Percentiles rank a stretch among this genome's conserved stretches.
phyloP scores from a whole-genome alignment of 1,140 invertebrate genomes.

The Rhopalosiphum maidis region DNA sequence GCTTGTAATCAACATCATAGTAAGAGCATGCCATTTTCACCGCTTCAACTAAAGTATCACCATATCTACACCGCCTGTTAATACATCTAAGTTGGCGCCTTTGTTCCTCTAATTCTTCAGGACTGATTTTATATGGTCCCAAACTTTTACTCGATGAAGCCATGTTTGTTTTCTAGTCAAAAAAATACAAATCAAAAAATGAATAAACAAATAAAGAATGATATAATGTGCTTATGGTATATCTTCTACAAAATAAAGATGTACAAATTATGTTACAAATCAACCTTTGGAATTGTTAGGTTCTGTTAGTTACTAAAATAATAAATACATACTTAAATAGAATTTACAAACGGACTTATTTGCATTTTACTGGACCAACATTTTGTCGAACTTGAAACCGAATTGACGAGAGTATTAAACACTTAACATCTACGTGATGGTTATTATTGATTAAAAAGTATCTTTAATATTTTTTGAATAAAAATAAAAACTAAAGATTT shows the following conservation, averaged over 20 bases:
- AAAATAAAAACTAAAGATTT: too few relatives aligned
- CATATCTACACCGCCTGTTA: not conserved
- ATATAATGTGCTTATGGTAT: not conserved
- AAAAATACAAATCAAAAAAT: not conserved
- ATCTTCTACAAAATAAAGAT: not conserved
- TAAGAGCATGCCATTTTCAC: not conserved
- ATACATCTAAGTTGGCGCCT: not conserved
- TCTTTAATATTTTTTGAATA: too few relatives aligned
- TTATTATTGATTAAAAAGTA: not conserved
- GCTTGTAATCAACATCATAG: not conserved
- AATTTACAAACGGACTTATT: not conserved
- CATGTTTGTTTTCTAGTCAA: not conserved
- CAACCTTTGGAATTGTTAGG: not conserved
- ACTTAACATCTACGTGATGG: not conserved
- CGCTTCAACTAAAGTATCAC: not conserved
- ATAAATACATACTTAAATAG: not conserved
- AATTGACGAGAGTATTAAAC: not conserved
- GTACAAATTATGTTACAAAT: not conserved
- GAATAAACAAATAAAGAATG: not conserved
- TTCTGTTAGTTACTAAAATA: not conserved
- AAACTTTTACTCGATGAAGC: not conserved
- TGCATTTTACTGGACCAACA: not conserved
- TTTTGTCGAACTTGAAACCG: not conserved
- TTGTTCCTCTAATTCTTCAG: not conserved
- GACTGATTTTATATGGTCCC: not conserved